Percentiles rank a stretch among this genome's conserved stretches.
Conservation (phyloP, 2,797 vertebrate genomes). For the Microcaecilia unicolor region DNA sequence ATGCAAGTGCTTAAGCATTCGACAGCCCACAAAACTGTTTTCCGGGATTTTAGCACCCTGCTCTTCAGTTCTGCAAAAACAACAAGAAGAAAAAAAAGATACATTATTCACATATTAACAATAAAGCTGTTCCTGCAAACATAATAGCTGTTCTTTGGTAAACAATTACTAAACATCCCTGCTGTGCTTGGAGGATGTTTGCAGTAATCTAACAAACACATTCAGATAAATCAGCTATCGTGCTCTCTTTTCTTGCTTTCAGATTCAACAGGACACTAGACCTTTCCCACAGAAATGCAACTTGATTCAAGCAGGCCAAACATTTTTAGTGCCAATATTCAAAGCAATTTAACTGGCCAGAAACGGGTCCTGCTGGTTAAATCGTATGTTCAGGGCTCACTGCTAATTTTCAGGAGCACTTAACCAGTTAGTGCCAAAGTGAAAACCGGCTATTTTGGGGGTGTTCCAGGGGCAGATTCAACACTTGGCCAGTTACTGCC, state of each 20-base stretch:
- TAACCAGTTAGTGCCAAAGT: too few species aligned
- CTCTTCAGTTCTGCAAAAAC: conserved; percentile 61
- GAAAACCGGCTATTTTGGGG: too few species aligned
- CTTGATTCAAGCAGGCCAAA: conserved; percentile 13
- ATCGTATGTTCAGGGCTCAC: too few species aligned
- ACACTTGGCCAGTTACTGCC: too few species aligned
- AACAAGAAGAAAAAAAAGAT: conserved; percentile 15
- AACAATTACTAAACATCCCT: conserved; percentile 28
- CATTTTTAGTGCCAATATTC: too few species aligned
- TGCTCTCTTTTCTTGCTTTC: conserved; percentile 22
- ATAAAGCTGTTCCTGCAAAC: conserved; percentile 32
- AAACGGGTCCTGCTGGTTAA: too few species aligned
- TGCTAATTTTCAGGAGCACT: too few species aligned
- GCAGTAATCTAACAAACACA: conserved; percentile 17
- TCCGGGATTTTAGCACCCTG: conserved; percentile 60
- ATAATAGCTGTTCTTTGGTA: conserved; percentile 28
- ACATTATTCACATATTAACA: conserved; percentile 29
- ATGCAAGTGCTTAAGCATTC: conserved; percentile 63
- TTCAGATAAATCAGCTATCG: conserved; percentile 20
- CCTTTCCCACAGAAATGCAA: conserved; percentile 12
- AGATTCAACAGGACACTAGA: conserved; percentile 8
- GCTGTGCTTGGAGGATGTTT: conserved; percentile 4
- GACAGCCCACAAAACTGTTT: conserved; percentile 43
- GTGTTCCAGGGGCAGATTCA: too few species aligned
- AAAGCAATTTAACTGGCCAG: too few species aligned